A percentile compares a stretch with the other conserved stretches of the same genome.
Conservation (phyloP, 1,140 invertebrate species). For the Drosophila repleta region DNA sequence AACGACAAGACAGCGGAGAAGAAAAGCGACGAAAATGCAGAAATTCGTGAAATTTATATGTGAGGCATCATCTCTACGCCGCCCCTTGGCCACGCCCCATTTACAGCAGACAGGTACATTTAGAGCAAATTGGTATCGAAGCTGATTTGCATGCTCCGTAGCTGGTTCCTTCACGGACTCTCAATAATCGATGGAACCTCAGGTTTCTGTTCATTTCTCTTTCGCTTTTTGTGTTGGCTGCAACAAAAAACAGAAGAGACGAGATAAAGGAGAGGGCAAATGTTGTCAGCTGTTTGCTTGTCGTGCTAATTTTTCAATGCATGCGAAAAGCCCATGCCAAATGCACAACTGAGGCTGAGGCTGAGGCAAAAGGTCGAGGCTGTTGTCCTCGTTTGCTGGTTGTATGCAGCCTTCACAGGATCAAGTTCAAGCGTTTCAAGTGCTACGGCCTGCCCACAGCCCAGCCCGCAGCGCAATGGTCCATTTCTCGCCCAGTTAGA, state of each 20-base stretch:
- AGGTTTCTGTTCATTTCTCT: background rate
- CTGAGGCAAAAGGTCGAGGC: slow-evolving; percentile 34
- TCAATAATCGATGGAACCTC: slow-evolving; percentile 31
- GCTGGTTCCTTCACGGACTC: slow-evolving; percentile 2
- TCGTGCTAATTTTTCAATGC: slow-evolving; percentile 42
- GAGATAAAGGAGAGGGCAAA: slow-evolving; percentile 18
- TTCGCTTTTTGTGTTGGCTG: slow-evolving; percentile 2
- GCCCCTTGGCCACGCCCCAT: background rate
- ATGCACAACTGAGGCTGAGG: slow-evolving; percentile 13
- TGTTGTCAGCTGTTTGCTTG: slow-evolving; percentile 45
- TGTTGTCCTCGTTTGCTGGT: slow-evolving; percentile 58
- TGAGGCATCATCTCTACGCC: slow-evolving; percentile 15
- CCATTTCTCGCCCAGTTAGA: slow-evolving; percentile 10
- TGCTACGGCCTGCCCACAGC: background rate
- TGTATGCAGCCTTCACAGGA: slow-evolving; percentile 60
- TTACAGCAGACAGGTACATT: slow-evolving; percentile 2
- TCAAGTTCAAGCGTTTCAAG: slow-evolving; percentile 71
- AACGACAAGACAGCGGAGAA: slow-evolving; percentile 4
- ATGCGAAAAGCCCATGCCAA: slow-evolving; percentile 2
- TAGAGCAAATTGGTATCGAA: slow-evolving; percentile 36
- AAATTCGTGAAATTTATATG: slow-evolving; percentile 48
- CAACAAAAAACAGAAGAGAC: background rate
- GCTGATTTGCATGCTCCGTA: slow-evolving; percentile 54
- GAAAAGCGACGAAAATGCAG: slow-evolving; percentile 30
- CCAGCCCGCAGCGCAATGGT: background rate